Base-by-base conservation (phyloP, 2,797 vertebrate species). In the Halcyon badia region DNA sequence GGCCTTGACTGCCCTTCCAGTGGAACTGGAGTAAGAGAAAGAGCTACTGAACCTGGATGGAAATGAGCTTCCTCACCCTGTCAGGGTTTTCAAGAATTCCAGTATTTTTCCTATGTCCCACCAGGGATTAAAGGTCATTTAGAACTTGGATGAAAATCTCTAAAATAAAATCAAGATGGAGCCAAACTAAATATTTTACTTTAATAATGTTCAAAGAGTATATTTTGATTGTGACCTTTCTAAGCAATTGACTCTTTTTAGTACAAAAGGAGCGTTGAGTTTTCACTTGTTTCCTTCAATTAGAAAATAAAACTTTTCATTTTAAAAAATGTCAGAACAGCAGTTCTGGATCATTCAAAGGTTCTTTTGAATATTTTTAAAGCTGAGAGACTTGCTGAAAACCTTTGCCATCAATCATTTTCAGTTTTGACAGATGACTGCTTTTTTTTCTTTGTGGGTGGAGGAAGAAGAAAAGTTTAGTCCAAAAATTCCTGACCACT, bases 171-270 rank as follows among this genome's bases (percentile, higher is more conserved):
- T 66, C 77, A 92, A 48, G 64, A 92, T 62, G 42, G n/a, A 51
- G 70, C 96, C 96, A 96, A 97, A 64, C 61, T 90, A 96, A 96
- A 97, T 96, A 96, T 96, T 97, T 94, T 82, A 93, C 81, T 96
- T 97, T 97, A 96, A 97, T 97, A 96, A 95, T 73, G 90, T 87
- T 94, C 96, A 94, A 92, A 90, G 66, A 93, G 86, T 92, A 14
- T 83, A 90, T 95, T 95, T 96, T 60, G 66, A 79, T 79, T 66
- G 46, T 70, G 88, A 90, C 42, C 92, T 95, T 90, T 79, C 83
- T 89, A 87, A 90, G 81, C 81, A 77, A 28, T 90, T 90, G 35
- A 37, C 48, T 82, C 88, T 70, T 91, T 92, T 93, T 51, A 89
- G 81, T 84, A 89, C 58, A 77, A 95, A 94, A 90, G 41, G 66